Conservation (phyloP, 2,113 vertebrate genomes). For the Pipra filicauda region DNA sequence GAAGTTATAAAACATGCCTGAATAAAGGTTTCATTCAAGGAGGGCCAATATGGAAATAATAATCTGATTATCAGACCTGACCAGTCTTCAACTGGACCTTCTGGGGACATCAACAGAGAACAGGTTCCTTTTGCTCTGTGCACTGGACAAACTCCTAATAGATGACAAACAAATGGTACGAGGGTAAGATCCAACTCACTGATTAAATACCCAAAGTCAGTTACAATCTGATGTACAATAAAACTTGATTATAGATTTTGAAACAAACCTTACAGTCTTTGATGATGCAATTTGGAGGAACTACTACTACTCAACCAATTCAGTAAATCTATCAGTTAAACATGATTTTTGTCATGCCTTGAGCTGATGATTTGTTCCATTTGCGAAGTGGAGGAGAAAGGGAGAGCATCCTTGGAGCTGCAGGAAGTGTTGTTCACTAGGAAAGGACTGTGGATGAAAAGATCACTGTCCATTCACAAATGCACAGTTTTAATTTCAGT, state of each 20-base stretch:
- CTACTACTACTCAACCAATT: not conserved
- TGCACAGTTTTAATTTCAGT: not conserved
- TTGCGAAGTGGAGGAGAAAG: not conserved
- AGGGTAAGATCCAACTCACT: not conserved
- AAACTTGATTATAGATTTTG: not conserved
- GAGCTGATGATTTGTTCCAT: not conserved
- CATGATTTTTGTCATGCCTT: not conserved
- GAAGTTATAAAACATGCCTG: not conserved
- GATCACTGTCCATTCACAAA: not conserved
- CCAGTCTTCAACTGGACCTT: not conserved
- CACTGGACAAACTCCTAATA: not conserved
- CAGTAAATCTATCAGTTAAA: not conserved
- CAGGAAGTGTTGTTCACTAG: not conserved
- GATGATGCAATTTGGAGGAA: not conserved
- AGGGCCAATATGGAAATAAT: not conserved
- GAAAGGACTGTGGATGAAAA: not conserved
- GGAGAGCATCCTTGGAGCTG: not conserved
- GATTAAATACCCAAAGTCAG: not conserved
- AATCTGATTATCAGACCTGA: not conserved
- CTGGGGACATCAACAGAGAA: not conserved
- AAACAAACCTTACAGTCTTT: fast-evolving
- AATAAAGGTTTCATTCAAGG: not conserved
- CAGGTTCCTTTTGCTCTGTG: not conserved
- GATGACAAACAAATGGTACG: not conserved
- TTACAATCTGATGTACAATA: not conserved